phyloP scores from a whole-genome alignment of 2,113 vertebrate genomes.

The Poeciliopsis prolifica region DNA sequence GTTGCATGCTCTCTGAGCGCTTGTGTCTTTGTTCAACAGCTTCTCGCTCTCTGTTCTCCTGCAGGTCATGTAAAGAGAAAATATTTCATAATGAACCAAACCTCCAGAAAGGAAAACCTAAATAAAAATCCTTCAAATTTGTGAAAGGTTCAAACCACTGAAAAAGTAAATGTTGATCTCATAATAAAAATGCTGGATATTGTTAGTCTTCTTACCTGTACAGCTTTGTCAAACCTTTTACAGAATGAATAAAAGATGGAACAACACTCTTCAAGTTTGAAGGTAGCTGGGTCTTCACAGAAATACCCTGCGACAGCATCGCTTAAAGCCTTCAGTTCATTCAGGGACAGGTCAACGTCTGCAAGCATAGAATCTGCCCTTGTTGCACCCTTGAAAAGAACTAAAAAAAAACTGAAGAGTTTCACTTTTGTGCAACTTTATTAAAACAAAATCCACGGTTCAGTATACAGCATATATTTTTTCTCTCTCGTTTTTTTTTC shows the following conservation, averaged over 20 bases:
- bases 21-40: slow-evolving; percentile 64
- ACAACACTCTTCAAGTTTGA: slow-evolving; percentile 82
- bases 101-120: background rate
- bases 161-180: background rate
- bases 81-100: background rate
- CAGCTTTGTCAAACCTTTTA: slow-evolving; percentile 76
- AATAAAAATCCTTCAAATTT: background rate
- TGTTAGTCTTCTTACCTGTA: slow-evolving; percentile 55
- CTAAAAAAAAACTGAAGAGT: no score
- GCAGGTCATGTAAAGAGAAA: background rate
- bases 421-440: no score
- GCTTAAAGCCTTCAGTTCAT: slow-evolving; percentile 61
- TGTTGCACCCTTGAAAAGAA: no score
- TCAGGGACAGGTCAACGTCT: slow-evolving; percentile 58
- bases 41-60: slow-evolving; percentile 80
- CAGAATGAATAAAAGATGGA: slow-evolving; percentile 81
- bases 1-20: slow-evolving; percentile 51
- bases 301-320: slow-evolving; percentile 76
- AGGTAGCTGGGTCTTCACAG: slow-evolving; percentile 79
- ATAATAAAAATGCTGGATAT: background rate
- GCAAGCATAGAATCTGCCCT: slow-evolving; percentile 70
- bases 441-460: no score
- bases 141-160: background rate
- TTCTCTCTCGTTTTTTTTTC: no score
- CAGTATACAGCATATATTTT: no score